These are phyloP conservation scores for Yponomeuta sedellus DNA, from an alignment of 2,888 invertebrate genomes.

Conservation along the genomic window DNA sequence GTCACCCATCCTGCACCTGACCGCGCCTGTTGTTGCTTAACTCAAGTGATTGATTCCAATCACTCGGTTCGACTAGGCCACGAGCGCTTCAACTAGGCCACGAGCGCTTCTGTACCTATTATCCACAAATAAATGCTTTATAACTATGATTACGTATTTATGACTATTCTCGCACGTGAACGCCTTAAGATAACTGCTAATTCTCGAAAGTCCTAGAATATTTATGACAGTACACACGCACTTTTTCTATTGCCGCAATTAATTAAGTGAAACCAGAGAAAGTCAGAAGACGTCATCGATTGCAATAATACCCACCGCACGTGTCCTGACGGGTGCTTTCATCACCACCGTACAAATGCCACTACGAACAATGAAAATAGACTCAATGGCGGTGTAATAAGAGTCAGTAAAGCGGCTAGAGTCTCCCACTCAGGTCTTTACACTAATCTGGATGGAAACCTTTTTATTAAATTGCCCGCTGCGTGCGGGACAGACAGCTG, in stretches of 20 bases:
- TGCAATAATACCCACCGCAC: conserved; percentile 25
- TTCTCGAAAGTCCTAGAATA: neutral
- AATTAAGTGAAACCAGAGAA: conserved; percentile 41
- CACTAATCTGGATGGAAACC: conserved; percentile 60
- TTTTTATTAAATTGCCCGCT: conserved; percentile 68
- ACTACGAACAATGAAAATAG: neutral
- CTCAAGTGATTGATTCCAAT: too few species aligned
- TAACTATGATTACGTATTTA: too few species aligned
- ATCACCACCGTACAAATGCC: neutral
- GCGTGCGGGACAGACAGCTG: conserved; percentile 50
- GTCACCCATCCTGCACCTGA: too few species aligned
- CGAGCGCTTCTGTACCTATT: too few species aligned
- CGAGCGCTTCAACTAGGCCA: too few species aligned
- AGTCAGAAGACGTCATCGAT: conserved; percentile 36
- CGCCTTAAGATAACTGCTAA: neutral
- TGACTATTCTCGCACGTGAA: too few species aligned
- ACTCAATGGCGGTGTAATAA: neutral
- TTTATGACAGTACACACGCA: neutral
- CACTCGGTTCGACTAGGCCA: too few species aligned
- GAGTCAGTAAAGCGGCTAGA: neutral
- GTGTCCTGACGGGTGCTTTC: conserved; percentile 14
- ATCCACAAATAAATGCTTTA: too few species aligned
- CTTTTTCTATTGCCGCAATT: neutral
- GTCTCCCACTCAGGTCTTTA: conserved; percentile 7
- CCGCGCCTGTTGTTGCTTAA: too few species aligned